A percentile compares a stretch with the other conserved stretches of the same genome.
Evolutionary conservation across 2,888 invertebrate genomes (phyloP).

Genomic region (Himalopsyche tibetana): DNA sequence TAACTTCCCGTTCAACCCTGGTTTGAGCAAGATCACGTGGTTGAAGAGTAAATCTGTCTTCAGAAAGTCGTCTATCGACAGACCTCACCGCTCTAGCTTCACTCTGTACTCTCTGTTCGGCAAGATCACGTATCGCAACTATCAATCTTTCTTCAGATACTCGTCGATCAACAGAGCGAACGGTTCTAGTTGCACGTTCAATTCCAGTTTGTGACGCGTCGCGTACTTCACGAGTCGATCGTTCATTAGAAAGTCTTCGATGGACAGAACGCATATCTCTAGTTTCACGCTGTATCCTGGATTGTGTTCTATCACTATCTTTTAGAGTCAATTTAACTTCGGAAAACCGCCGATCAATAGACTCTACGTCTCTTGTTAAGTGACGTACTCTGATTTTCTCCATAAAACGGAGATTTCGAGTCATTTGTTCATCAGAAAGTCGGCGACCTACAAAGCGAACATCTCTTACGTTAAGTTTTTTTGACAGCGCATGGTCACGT

Average conservation of each 20-base stretch:
- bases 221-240: neutral
- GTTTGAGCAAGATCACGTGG: neutral
- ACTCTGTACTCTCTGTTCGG: neutral
- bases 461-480: neutral
- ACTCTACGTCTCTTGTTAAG: no score
- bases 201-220: neutral
- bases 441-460: neutral
- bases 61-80: no score
- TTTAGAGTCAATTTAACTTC: neutral
- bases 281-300: no score
- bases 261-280: no score
- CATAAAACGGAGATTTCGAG: neutral
- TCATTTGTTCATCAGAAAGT: neutral
- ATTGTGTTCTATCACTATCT: neutral
- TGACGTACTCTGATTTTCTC: no score
- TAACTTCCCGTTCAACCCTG: neutral
- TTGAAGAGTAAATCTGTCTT: no score
- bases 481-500: neutral
- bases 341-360: neutral
- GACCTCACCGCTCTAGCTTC: no score
- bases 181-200: neutral
- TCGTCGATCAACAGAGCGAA: neutral
- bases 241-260: no score
- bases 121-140: no score
- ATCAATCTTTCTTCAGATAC: neutral